Conservation (phyloP, 2,113 vertebrate genomes). For the Phylloscopus trochilus region DNA sequence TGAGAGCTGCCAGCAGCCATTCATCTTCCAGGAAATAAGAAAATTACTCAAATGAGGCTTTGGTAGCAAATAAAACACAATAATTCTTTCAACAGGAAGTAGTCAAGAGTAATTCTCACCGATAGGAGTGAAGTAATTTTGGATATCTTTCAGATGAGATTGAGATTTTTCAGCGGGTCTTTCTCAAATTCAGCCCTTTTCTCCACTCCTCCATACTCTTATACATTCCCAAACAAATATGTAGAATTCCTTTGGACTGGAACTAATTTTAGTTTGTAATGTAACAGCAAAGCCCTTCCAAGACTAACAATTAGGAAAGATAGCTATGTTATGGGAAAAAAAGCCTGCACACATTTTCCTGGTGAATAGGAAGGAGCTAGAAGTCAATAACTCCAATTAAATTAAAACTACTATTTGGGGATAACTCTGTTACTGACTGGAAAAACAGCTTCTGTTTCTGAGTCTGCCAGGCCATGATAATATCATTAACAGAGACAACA, state of each 20-base stretch:
- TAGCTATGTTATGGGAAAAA: not conserved
- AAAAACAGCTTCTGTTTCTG: not conserved
- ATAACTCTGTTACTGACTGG: not conserved
- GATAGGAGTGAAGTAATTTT: not conserved
- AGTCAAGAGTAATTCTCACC: not conserved
- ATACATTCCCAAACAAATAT: not conserved
- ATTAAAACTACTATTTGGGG: not conserved
- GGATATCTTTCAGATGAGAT: not conserved
- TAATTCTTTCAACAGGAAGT: not conserved
- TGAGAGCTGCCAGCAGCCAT: not conserved
- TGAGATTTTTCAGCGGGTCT: not conserved
- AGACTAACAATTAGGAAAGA: not conserved
- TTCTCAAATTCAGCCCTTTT: not conserved
- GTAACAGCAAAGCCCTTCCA: not conserved
- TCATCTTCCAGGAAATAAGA: not conserved
- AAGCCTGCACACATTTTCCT: not conserved
- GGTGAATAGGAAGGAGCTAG: not conserved
- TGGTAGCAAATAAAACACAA: not conserved
- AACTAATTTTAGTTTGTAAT: slow-evolving; percentile 11
- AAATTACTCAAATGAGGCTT: not conserved
- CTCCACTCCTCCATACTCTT: not conserved
- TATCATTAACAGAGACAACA: not conserved
- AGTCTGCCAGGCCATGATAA: not conserved
- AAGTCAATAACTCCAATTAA: not conserved
- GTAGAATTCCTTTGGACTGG: not conserved